These are phyloP conservation scores for Tetraneura akinire DNA, from an alignment of 1,140 invertebrate species.

Conservation along the genomic window DNA sequence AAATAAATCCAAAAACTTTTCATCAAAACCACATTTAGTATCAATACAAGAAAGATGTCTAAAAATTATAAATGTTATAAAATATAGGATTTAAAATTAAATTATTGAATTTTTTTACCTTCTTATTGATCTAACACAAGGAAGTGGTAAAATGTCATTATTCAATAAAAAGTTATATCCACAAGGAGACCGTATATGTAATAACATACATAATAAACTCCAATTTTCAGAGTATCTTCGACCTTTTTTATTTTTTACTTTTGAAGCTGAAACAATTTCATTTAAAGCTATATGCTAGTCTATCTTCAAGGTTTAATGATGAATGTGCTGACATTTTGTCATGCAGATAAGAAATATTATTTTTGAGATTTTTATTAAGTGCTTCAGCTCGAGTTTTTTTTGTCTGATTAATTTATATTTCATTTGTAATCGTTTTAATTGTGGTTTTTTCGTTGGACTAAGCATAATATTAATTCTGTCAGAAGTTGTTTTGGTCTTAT, in stretches of 20 bases:
- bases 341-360: background rate
- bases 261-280: background rate
- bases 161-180: background rate
- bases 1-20: constrained; percentile 2
- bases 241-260: background rate
- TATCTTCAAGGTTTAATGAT: background rate
- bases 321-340: background rate
- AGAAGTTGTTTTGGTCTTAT: background rate
- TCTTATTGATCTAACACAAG: background rate
- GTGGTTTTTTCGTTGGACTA: background rate
- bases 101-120: background rate
- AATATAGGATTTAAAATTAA: background rate
- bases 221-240: background rate
- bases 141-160: background rate
- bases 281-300: background rate
- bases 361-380: background rate
- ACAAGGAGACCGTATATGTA: background rate
- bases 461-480: background rate
- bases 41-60: background rate
- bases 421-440: background rate
- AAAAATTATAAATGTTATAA: background rate
- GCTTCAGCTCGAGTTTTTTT: background rate
- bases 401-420: background rate
- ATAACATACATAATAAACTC: background rate
- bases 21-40: constrained; percentile 14